These are phyloP conservation scores for Ectemnius lituratus DNA, from an alignment of 2,888 invertebrate genomes.

Conservation along the genomic window DNA sequence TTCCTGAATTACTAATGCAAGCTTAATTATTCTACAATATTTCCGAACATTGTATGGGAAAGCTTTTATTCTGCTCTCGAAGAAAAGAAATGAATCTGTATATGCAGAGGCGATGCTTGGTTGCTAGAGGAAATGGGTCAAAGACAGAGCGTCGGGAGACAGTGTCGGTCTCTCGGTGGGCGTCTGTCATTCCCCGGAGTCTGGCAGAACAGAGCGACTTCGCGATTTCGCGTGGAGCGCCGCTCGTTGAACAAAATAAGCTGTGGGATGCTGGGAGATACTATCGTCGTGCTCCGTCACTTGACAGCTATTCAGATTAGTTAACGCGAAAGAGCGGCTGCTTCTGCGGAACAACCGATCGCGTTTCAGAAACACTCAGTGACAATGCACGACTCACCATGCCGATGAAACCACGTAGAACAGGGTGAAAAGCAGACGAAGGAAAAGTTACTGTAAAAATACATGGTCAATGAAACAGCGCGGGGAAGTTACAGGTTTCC, in stretches of 20 bases:
- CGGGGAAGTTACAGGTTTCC: no score
- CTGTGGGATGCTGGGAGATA: slow-evolving; percentile 19
- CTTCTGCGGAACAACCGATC: background rate
- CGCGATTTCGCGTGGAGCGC: slow-evolving; percentile 20
- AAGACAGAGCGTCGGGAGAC: slow-evolving; percentile 32
- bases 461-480: no score
- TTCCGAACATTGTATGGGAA: no score
- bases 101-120: background rate
- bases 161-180: slow-evolving; percentile 19
- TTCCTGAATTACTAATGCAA: no score
- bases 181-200: slow-evolving; percentile 19
- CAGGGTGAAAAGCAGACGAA: no score
- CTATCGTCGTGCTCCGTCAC: slow-evolving; percentile 10
- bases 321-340: background rate
- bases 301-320: slow-evolving; percentile 6
- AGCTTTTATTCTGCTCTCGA: no score
- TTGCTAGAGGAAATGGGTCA: slow-evolving; percentile 29
- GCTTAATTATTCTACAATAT: no score
- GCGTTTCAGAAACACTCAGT: background rate
- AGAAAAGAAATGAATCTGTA: no score
- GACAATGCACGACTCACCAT: background rate
- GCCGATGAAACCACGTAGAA: no score
- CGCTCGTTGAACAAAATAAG: slow-evolving; percentile 22
- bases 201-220: slow-evolving; percentile 1
- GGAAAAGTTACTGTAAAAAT: no score